Percentiles rank a stretch among this genome's conserved stretches.
phyloP scores from a whole-genome alignment of 1,140 invertebrate genomes.

The Tetramorium alpestre region DNA sequence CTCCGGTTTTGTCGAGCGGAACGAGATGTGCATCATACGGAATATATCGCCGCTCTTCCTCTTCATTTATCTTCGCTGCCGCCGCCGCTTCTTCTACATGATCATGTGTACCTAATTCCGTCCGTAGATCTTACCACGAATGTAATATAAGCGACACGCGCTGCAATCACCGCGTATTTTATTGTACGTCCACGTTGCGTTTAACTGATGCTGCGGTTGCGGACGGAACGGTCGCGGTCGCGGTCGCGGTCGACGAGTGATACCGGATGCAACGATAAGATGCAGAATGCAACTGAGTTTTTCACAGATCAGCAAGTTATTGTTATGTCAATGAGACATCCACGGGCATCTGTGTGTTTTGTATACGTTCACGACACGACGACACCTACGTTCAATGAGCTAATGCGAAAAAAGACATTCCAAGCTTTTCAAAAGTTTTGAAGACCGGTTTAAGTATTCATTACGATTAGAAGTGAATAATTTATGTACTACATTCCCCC shows the following conservation, averaged over 20 bases:
- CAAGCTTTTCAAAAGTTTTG: not conserved
- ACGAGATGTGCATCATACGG: constrained; percentile 19
- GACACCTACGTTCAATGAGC: no score
- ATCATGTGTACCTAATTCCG: constrained; percentile 38
- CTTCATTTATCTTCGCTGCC: constrained; percentile 51
- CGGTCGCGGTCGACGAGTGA: constrained; percentile 28
- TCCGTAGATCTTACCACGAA: constrained; percentile 27
- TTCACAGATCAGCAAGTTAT: not conserved
- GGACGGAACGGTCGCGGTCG: not conserved
- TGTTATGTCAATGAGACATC: not conserved
- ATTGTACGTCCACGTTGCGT: constrained; percentile 28
- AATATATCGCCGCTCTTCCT: constrained; percentile 31
- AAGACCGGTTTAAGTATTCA: not conserved
- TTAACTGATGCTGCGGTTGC: constrained; percentile 52
- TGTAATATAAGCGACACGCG: constrained; percentile 42
- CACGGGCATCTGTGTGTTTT: not conserved
- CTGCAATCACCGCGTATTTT: constrained; percentile 38
- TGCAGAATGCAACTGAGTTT: constrained; percentile 29
- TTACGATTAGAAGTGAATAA: not conserved
- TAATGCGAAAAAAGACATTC: not conserved
- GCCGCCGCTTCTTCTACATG: not conserved
- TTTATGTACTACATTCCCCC: not conserved
- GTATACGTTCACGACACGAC: not conserved
- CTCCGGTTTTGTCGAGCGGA: constrained; percentile 24
- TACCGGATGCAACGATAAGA: constrained; percentile 15